These are phyloP conservation scores for Synaphobranchus kaupii DNA, from an alignment of 2,797 vertebrate species.

Conservation along the genomic window DNA sequence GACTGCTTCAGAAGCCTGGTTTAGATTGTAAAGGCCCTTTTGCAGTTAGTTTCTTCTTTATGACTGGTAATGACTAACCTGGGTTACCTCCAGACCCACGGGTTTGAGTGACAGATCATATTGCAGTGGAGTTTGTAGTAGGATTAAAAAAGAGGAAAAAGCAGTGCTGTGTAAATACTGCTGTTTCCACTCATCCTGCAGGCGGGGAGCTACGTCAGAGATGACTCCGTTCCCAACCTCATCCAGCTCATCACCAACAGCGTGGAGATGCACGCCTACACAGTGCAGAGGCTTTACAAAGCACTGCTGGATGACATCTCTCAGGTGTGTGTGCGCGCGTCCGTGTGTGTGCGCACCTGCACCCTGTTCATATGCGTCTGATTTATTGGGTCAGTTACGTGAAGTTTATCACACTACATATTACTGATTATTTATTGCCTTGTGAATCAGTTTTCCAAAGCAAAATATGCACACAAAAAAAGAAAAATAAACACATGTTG, in stretches of 20 bases:
- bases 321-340: conserved; percentile 73
- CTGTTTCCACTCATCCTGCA: conserved; percentile 61
- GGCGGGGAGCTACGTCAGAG: conserved; percentile 98
- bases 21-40: not conserved
- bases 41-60: not conserved
- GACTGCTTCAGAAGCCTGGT: too few relatives aligned
- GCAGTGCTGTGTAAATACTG: not conserved
- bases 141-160: not conserved
- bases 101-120: not conserved
- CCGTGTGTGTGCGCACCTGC: too few relatives aligned
- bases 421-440: not conserved
- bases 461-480: not conserved
- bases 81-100: not conserved
- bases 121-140: not conserved
- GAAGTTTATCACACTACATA: too few relatives aligned
- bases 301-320: conserved; percentile 97
- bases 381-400: not conserved
- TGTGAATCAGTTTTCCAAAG: not conserved
- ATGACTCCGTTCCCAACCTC: conserved; percentile 97
- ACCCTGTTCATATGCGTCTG: not conserved
- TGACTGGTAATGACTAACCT: not conserved
- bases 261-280: conserved; percentile 98
- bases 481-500: too few relatives aligned
- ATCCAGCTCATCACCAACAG: conserved; percentile 99
- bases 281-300: conserved; percentile 98